Evolutionary conservation across 2,113 vertebrate species (phyloP).

Genomic region (Coryphaenoides rupestris): DNA sequence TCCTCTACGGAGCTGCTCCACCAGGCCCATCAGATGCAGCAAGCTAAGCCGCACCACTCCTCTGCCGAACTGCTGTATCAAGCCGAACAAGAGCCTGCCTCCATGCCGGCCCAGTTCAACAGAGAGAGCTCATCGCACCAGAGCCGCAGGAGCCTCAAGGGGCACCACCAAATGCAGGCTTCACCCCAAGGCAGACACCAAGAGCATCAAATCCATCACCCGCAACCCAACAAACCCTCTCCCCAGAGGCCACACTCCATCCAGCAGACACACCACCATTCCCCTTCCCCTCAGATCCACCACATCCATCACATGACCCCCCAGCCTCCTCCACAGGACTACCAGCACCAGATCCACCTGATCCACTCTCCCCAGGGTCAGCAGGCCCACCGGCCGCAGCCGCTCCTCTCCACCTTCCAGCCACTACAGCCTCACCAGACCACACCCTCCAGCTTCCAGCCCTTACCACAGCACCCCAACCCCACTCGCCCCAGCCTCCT

Average conservation of each 20-base stretch:
- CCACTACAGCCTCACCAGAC: constrained; percentile 65
- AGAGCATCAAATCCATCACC: constrained; percentile 59
- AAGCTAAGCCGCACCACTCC: constrained; percentile 61
- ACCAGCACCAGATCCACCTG: constrained; percentile 66
- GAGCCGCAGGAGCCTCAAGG: constrained; percentile 59
- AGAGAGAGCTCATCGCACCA: constrained; percentile 56
- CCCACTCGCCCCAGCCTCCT: constrained; percentile 56
- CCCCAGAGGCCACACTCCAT: constrained; percentile 71
- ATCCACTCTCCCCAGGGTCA: constrained; percentile 65
- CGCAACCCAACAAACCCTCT: constrained; percentile 62
- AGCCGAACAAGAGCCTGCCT: constrained; percentile 53
- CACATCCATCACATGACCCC: constrained; percentile 66
- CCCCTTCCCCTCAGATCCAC: constrained; percentile 58
- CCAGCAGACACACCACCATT: constrained; percentile 64
- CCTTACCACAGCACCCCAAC: constrained; percentile 56
- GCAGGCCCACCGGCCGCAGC: constrained; percentile 66
- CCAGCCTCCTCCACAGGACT: constrained; percentile 60
- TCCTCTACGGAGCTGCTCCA: constrained; percentile 60
- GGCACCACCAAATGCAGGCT: constrained; percentile 49
- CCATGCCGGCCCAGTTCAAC: constrained; percentile 50
- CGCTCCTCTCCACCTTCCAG: constrained; percentile 69
- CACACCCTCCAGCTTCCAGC: constrained; percentile 67
- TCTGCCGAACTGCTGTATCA: constrained; percentile 63
- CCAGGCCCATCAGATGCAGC: constrained; percentile 54
- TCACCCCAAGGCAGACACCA: constrained; percentile 50